phyloP scores from a whole-genome alignment of 2,113 vertebrate species.

The Pteropus alecto region DNA sequence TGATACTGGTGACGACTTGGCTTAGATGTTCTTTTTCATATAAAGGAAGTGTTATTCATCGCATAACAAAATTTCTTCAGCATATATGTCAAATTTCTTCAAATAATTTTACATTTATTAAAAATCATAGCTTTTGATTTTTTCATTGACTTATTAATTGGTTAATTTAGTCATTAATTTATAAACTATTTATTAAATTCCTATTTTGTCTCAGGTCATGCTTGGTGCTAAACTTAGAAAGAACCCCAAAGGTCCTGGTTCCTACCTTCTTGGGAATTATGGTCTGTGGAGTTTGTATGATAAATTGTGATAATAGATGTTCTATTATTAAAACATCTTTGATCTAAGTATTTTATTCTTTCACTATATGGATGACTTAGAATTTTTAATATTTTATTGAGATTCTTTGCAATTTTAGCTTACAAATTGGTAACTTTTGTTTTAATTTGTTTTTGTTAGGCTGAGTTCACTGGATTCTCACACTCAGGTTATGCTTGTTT shows the following conservation, averaged over 20 bases:
- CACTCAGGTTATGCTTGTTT: not conserved
- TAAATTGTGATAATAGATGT: not conserved
- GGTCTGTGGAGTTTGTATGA: not conserved
- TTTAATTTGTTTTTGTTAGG: not conserved
- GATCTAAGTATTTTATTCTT: not conserved
- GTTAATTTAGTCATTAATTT: not conserved
- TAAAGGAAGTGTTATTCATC: not conserved
- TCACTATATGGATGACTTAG: not conserved
- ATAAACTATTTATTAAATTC: not conserved
- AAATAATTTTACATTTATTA: not conserved
- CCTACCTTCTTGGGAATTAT: not conserved
- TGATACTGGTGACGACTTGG: not conserved
- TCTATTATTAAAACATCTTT: not conserved
- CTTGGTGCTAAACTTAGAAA: not conserved
- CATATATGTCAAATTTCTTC: not conserved
- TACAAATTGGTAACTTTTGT: not conserved
- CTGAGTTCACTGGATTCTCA: not conserved
- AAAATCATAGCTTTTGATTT: not conserved
- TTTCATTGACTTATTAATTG: not conserved
- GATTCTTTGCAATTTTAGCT: not conserved
- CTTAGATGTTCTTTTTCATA: not conserved
- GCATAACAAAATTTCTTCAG: not conserved
- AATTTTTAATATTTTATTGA: not conserved
- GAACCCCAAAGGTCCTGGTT: not conserved
- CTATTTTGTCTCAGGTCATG: not conserved